Evolutionary conservation across 2,888 invertebrate species (phyloP), one percentile per base, ranked within the genome.

Genomic region (Biston stratarius): DNA sequence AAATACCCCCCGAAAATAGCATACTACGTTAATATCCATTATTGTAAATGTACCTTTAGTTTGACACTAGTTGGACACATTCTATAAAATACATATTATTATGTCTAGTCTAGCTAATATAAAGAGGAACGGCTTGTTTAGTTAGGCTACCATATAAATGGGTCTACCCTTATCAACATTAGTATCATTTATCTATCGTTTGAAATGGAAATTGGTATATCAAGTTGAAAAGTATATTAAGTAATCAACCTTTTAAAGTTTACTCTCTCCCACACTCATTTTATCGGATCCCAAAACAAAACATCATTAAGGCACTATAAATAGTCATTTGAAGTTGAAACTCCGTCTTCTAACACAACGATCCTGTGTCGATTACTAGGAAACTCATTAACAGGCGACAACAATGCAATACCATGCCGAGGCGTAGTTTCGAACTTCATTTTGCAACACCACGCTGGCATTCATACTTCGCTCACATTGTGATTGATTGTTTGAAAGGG

Each of bases 291-390:
- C 14, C 34, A 57, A 57, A 45, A 34, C 57, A 57, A 42, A 57
- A 34, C 57, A 47, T 36, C 45, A 57, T 47, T 47, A 45, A 33
- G 14, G 8, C 34, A 3, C 57, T 57, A 57, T 57, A 14, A 44
- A 57, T 45, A 38, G 40, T 33, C 36, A 1, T 6, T 47, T 12
- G 47, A 36, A 47, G 7, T 58, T 47, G 45, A 59, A 48, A 45
- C 15, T 53, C 38, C 38, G n/a, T 42, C 58, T 48, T 58, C 15
- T 60, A 34, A 24, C 45, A 57, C 61, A 53, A 70, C 64, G 61
- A 53, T 57, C 34, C 56, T 51, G 60, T 60, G 61, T 63, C 56
- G 61, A 59, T 59, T 59, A 56, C 59, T 61, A 57, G 24, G 8
- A 60, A 67, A 67, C 53, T 61, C 52, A 52, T 67, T 59, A 48